Conservation (phyloP, 2,888 invertebrate species). For the Gastracanthus pulcherrimus region DNA sequence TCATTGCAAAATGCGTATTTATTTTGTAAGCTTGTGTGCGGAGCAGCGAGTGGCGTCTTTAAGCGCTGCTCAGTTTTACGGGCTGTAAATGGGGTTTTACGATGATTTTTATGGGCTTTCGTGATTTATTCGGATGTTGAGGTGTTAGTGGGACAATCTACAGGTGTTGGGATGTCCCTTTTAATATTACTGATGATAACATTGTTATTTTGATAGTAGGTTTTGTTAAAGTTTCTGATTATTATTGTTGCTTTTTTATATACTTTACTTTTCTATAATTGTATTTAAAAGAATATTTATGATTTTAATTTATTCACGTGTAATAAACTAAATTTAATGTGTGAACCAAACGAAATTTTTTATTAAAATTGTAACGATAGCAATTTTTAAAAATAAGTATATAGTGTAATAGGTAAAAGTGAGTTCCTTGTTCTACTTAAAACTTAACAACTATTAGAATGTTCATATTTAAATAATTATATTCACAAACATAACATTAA, state of each 20-base stretch:
- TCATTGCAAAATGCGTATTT: slow-evolving; percentile 48
- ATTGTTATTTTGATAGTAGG: background rate
- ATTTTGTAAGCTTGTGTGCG: slow-evolving; percentile 36
- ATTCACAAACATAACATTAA: too few species aligned
- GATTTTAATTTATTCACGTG: background rate
- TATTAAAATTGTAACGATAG: background rate
- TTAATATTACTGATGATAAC: too few species aligned
- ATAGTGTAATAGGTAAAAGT: too few species aligned
- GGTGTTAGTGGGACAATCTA: background rate
- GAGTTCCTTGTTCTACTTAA: too few species aligned
- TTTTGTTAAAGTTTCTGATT: background rate
- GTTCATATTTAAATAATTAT: too few species aligned
- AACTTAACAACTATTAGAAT: too few species aligned
- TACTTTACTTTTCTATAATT: too few species aligned
- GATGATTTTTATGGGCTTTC: slow-evolving; percentile 31
- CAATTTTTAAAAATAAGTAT: too few species aligned
- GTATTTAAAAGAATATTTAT: background rate
- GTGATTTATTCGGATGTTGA: slow-evolving; percentile 23
- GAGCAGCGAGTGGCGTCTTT: background rate
- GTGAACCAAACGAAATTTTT: background rate
- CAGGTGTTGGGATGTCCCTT: background rate
- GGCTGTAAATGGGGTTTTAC: slow-evolving; percentile 29
- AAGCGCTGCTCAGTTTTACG: slow-evolving; percentile 16
- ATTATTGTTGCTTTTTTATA: background rate
- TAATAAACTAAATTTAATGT: too few species aligned